Conservation (phyloP, 2,113 vertebrate species). For the Engystomops pustulosus region DNA sequence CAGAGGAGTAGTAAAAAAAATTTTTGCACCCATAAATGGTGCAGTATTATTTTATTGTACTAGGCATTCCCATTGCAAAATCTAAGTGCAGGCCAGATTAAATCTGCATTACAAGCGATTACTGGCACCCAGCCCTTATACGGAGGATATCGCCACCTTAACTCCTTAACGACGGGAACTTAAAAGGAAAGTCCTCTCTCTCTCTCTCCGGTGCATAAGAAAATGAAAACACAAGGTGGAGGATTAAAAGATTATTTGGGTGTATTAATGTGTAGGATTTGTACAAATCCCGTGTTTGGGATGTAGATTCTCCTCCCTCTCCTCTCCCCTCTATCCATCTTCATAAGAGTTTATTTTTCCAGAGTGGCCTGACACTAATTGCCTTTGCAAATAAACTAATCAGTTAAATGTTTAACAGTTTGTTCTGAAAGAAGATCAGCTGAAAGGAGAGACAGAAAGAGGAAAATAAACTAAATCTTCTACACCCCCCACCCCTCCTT, state of each 20-base stretch:
- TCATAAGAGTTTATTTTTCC: slow-evolving; percentile 64
- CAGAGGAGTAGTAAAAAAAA: not conserved
- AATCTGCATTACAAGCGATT: slow-evolving; percentile 39
- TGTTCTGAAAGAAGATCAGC: slow-evolving; percentile 34
- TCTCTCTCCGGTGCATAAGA: slow-evolving; percentile 6
- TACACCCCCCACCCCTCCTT: slow-evolving; percentile 34
- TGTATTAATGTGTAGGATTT: slow-evolving; percentile 53
- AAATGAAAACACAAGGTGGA: slow-evolving; percentile 48
- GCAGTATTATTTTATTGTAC: not conserved
- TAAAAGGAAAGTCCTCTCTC: slow-evolving; percentile 18
- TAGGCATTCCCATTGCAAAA: slow-evolving; percentile 14
- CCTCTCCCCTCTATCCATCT: slow-evolving; percentile 58
- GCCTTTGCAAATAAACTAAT: slow-evolving; percentile 64
- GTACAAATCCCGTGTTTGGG: slow-evolving; percentile 55
- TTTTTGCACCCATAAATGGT: not conserved
- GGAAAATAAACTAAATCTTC: slow-evolving; percentile 58
- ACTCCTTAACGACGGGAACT: slow-evolving; percentile 30
- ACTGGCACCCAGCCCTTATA: slow-evolving; percentile 10
- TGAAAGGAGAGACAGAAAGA: slow-evolving; percentile 53
- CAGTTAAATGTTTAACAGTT: slow-evolving; percentile 63
- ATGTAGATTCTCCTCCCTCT: slow-evolving; percentile 26
- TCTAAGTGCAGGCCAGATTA: slow-evolving; percentile 5
- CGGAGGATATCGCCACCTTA: slow-evolving; percentile 39
- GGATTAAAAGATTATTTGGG: slow-evolving; percentile 58
- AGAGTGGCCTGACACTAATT: slow-evolving; percentile 63